These are phyloP conservation scores for Telmatherina bonti DNA, from an alignment of 2,797 vertebrate species.

Conservation along the genomic window DNA sequence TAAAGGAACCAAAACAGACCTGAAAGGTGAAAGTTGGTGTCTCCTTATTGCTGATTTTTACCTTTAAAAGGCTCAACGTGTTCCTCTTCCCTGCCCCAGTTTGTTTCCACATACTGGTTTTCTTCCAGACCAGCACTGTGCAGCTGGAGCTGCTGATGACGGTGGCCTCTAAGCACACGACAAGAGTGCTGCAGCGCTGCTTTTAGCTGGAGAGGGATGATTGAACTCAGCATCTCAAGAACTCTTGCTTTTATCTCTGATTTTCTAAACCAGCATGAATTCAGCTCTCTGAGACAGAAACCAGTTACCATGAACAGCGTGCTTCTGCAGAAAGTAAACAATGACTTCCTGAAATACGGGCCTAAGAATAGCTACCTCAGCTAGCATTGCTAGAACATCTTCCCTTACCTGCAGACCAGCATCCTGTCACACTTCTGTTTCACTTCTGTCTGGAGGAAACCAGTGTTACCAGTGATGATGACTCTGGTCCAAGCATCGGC, in stretches of 20 bases:
- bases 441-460: no score
- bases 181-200: not conserved
- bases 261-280: not conserved
- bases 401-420: no score
- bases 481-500: no score
- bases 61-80: constrained; percentile 3
- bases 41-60: constrained; percentile 25
- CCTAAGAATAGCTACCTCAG: not conserved
- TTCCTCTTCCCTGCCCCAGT: constrained; percentile 52
- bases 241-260: not conserved
- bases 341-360: not conserved
- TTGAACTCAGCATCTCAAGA: not conserved
- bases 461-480: no score
- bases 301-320: not conserved
- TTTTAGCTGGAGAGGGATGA: not conserved
- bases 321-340: not conserved
- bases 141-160: constrained; percentile 51
- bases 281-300: not conserved
- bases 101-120: constrained; percentile 19
- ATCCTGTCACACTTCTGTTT: no score
- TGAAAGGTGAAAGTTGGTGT: not conserved
- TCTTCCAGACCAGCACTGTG: constrained; percentile 36
- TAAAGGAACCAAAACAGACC: constrained; percentile 6
- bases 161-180: constrained; percentile 17
- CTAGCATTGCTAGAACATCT: not conserved